Base-by-base conservation (phyloP, 2,888 invertebrate species). In the Cheilosia urbana region DNA sequence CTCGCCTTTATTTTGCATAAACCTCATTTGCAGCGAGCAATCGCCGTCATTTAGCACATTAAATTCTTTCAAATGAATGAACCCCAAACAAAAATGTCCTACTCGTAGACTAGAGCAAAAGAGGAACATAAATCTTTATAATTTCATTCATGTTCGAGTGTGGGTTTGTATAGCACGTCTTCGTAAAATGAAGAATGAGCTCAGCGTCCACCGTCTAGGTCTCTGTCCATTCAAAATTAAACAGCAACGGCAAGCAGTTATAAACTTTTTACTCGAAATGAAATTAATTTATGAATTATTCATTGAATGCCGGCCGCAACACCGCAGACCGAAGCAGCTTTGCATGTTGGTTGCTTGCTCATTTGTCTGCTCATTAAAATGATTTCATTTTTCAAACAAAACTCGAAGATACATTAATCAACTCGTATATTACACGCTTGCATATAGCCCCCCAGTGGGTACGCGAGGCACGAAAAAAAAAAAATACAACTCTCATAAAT, bases 311-410 rank as follows among this genome's bases (percentile, higher is more conserved):
- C 65, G 34, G 19, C 53, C 51, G 24, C 42, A 42, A 55, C 24
- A 7, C 40, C 45, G 37, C 42, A 53, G 62, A 62, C 51, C 37
- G 19, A 55, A 13, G 58, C 62, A 71, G 65, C 76, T 85, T 81
- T 76, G 71, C 75, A 85, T 81, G 66, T 62, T 76, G 21, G 72
- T 81, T 81, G 42, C 58, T 47, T 71, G 81, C 81, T 85, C 81
- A 85, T 85, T 85, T 85, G 85, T 85, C 72, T 45, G 85, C 81
- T 81, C 85, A 81, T 85, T 85, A 85, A 85, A 85, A 81, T 81
- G 66, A 81, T 85, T 85, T 85, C 66, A 81, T 85, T 81, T 71
- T 62, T 85, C 65, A 81, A 85, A 68, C 66, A 85, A 47, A 51
- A 77, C 85, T 81, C 72, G 77, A 62, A 76, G 66, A 85, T 85